These are phyloP conservation scores for Sinotaia quadrata DNA, from an alignment of 2,888 invertebrate genomes.

Conservation along the genomic window DNA sequence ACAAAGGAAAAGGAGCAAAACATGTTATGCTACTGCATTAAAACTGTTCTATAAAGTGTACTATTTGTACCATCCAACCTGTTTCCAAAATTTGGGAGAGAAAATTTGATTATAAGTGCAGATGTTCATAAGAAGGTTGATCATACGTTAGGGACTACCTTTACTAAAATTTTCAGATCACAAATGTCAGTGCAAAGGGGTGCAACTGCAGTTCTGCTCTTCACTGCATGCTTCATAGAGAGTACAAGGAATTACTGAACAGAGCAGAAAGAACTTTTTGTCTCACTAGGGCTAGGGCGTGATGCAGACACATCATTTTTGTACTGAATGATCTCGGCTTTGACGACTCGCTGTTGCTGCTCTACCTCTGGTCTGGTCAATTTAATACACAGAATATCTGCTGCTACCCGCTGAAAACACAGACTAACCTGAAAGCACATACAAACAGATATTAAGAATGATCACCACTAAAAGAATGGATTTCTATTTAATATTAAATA, in stretches of 20 bases:
- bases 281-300: conserved; percentile 25
- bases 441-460: conserved; percentile 1
- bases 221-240: not conserved
- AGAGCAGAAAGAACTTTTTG: conserved; percentile 47
- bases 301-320: conserved; percentile 51
- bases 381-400: conserved; percentile 79
- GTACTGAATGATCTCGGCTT: conserved; percentile 77
- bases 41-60: too few species aligned
- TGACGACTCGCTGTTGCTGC: conserved; percentile 79
- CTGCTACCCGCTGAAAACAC: conserved; percentile 81
- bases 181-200: too few species aligned
- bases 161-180: too few species aligned
- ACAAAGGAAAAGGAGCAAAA: too few species aligned
- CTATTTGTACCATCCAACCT: too few species aligned
- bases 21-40: too few species aligned
- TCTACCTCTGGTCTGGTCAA: conserved; percentile 80
- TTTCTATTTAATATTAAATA: not conserved
- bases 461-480: not conserved
- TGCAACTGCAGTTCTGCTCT: too few species aligned
- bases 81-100: too few species aligned
- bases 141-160: too few species aligned
- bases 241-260: conserved; percentile 36
- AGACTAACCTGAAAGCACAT: conserved; percentile 65
- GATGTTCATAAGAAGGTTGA: too few species aligned
- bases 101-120: too few species aligned